Base-by-base conservation (phyloP, 2,113 vertebrate genomes). In the Mirza zaza region DNA sequence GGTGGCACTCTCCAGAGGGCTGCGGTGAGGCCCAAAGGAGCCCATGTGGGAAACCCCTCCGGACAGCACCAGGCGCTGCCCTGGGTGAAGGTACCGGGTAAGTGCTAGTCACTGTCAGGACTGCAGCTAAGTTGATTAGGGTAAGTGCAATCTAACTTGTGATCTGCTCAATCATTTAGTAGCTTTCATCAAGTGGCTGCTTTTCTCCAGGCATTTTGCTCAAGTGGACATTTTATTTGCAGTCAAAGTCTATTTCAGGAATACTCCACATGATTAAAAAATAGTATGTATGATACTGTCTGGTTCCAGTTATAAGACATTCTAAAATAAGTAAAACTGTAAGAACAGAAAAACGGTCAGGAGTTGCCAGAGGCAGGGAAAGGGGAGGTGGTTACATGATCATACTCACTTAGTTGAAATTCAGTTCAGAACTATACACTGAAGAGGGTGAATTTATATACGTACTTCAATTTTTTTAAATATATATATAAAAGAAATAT, bases 321-420 rank as follows among this genome's bases (percentile, higher is more conserved):
- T 70, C 50, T 84, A 34, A n/a, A 95, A n/a, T 52, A 61, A 87
- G 75, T 36, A 82, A 61, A 96, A 86, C n/a, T 21, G 2, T n/a
- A 57, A 50, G 15, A 32, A 71, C 6, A 67, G 52, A 48, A 71
- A 91, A 88, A 34, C 1, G 42, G 71, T 34, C 57, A n/a, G 67
- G 6, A 45, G 50, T 5, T 65, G 67, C 52, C 42, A 71, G 52
- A 29, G 70, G 77, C 52, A 34, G 34, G 17, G 23, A 11, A 13
- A 10, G 34, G n/a, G 1, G 2, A 6, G 29, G 70, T 0, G 7
- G 57, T 34, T 5, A 59, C 17, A 15, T 0, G 5, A 45, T 17
- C 15, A 8, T 0, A 39, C 6, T 59, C 1, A 0, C 39, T 50
- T 14, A 65, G 13, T 21, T 17, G 59, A 42, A 71, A 57, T 32